Evolutionary conservation across 2,113 vertebrate species (phyloP).

Genomic region (Neolamprologus brichardi): DNA sequence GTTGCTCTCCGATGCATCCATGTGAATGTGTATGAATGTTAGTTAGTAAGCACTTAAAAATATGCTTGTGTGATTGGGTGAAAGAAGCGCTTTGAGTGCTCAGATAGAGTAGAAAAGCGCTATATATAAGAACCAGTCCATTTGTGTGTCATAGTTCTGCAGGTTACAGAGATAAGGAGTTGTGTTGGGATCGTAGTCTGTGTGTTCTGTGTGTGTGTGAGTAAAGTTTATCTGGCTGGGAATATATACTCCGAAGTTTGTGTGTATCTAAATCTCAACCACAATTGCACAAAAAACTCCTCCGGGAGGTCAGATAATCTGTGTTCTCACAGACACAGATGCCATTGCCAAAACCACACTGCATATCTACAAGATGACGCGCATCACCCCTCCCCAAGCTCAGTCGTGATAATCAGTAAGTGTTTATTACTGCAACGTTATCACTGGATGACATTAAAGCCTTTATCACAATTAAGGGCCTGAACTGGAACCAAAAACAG

Average conservation of each 20-base stretch:
- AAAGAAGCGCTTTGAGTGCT: background rate
- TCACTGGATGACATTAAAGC: background rate
- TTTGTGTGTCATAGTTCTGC: background rate
- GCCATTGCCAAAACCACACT: background rate
- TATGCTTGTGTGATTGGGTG: fast-evolving
- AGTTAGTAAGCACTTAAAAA: background rate
- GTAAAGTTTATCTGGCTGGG: background rate
- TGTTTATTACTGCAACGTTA: background rate
- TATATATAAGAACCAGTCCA: background rate
- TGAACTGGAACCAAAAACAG: background rate
- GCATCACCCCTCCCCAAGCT: background rate
- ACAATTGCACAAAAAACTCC: background rate
- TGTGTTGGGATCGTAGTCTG: background rate
- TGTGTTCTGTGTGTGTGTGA: background rate
- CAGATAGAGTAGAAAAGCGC: background rate
- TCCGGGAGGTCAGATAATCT: background rate
- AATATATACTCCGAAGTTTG: background rate
- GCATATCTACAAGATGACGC: background rate
- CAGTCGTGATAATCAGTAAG: background rate
- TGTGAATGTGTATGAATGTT: background rate
- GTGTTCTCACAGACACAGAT: background rate
- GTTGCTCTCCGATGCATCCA: background rate
- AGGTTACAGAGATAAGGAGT: background rate
- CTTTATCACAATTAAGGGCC: background rate
- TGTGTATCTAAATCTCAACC: background rate